Evolutionary conservation across 2,113 vertebrate genomes (phyloP), one percentile per base, ranked within the genome.

Genomic region (Rutilus rutilus): DNA sequence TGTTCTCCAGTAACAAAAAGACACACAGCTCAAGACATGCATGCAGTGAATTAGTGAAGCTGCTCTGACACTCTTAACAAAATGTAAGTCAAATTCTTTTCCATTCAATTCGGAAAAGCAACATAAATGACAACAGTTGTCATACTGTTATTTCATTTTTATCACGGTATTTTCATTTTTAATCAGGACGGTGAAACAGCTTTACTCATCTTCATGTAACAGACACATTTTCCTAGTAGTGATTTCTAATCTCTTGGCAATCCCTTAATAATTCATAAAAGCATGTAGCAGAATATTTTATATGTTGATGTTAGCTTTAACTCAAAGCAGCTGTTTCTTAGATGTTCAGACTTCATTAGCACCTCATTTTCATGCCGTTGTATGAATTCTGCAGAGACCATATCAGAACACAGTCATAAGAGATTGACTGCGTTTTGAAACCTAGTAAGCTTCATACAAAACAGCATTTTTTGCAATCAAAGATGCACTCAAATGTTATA

Each of bases 1-100:
- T 67, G 17, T 82, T 67, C 45, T 82, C 42, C 62, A 69, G 27
- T 69, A 69, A 82, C 78, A 80, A 19, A 67, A 82, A 45, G 59
- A 81, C n/a, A 82, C 50, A 23, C 5, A 15, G 25, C 45, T 82
- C 11, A 67, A 50, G 27, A 52, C 5, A 23, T 10, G 12, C 78
- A 67, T 30, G 25, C 39, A 21, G n/a, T 50, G 10, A 17, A 25
- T 79, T 62, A 62, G 23, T 25, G 6, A 65, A 81, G 78, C n/a
- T 65, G 7, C 36, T 81, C 59, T 45, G n/a, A 10, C n/a, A 19
- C n/a, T 6, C 21, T 15, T 19, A 7, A 39, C 39, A 78, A 9
- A 59, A 14, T 17, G 8, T 0, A 62, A 62, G 21, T 47, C 4
- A n/a, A 74, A n/a, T 15, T 25, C 0, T 14, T 45, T 45, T 42